Conservation (phyloP, 2,113 vertebrate genomes). For the Toxotes jaculatrix region DNA sequence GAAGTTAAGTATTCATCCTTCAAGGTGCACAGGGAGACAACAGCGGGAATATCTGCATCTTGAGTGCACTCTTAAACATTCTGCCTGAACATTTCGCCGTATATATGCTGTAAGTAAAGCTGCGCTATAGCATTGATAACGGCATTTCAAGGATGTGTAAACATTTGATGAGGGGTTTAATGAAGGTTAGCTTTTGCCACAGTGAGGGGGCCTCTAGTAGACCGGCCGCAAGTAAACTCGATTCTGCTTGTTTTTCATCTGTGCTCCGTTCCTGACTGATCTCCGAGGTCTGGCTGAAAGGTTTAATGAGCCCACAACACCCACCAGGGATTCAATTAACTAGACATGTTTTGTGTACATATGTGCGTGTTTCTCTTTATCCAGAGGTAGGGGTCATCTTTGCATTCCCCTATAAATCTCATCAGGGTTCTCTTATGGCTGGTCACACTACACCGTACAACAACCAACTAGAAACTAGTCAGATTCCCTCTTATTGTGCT, state of each 20-base stretch:
- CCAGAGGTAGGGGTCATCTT: neutral
- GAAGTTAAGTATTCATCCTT: conserved; percentile 38
- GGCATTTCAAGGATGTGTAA: conserved; percentile 19
- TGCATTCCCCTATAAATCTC: neutral
- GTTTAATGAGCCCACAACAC: conserved; percentile 47
- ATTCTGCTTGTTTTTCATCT: conserved; percentile 42
- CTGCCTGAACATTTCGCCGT: neutral
- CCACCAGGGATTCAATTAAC: conserved; percentile 52
- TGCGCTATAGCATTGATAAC: neutral
- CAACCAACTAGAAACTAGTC: neutral
- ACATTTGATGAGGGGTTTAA: conserved; percentile 22
- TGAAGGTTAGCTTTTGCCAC: neutral
- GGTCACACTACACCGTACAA: neutral
- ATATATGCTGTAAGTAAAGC: conserved; percentile 10
- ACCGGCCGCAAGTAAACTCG: conserved; percentile 29
- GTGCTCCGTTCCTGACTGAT: conserved; percentile 22
- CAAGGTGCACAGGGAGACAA: conserved; percentile 10
- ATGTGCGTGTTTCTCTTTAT: neutral
- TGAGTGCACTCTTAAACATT: neutral
- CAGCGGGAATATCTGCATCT: neutral
- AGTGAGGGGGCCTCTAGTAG: neutral
- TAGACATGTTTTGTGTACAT: neutral
- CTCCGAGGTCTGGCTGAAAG: conserved; percentile 33
- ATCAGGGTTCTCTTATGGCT: neutral
- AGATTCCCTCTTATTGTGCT: neutral